Base-by-base conservation (phyloP, 2,888 invertebrate species). In the Portevinia maculata region DNA sequence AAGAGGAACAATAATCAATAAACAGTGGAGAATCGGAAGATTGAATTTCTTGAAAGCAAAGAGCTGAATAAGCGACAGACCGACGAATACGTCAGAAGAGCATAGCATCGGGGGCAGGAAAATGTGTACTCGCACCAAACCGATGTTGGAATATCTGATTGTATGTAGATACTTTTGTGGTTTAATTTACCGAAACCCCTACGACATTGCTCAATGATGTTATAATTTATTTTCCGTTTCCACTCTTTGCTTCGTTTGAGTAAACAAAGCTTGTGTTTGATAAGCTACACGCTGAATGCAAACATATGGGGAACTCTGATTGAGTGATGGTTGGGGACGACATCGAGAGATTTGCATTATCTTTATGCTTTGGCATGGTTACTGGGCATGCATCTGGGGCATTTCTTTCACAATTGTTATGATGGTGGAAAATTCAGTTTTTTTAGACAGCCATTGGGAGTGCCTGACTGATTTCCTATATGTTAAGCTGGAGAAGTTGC, bases 171-270 rank as follows among this genome's bases (percentile, higher is more conserved):
- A 65, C 64, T 74, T 39, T 64, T 65, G 73, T 24, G 73, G 64
- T 74, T 74, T 64, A 48, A 52, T 57, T 74, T 48, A 65, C 73
- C 64, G 73, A 64, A 50, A 64, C 64, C 64, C 32, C 55, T 57
- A 21, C n/a, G 30, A 32, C 46, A 21, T 39, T 37, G 13, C 44
- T 17, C 11, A 28, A 37, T 34, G 55, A 37, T 62, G 55, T 46
- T 73, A 62, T 73, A 62, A 73, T 55, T 65, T 55, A 64, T 21
- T 57, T 39, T 24, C 8, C 11, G 17, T 5, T 21, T 1, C 32
- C 28, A 39, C 52, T 17, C 32, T 46, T 39, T 3, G 28, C 34
- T 48, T 24, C 64, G 62, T 73, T 73, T 64, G 62, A 21, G 55
- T 62, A 55, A 64, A 46, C 44, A 11, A 17, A 4, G 53, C 62